Conservation (phyloP, 92 coral and sea anemone genomes). For the Pocillopora grandis region DNA sequence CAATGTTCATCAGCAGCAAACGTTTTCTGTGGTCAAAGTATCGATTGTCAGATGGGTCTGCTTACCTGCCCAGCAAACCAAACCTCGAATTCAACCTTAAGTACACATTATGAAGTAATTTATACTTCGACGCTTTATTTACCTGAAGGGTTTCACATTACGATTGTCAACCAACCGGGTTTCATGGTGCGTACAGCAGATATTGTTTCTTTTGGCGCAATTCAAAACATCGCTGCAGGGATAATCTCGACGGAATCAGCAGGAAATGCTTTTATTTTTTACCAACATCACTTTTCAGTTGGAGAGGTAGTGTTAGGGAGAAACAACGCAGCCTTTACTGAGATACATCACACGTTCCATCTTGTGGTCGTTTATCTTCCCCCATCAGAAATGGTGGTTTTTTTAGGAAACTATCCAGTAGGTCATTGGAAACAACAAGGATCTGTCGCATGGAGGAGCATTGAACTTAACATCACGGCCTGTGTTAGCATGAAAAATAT, state of each 20-base stretch:
- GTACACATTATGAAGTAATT: conserved; percentile 52
- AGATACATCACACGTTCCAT: conserved; percentile 7
- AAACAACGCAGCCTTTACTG: conserved; percentile 7
- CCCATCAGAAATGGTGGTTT: conserved; percentile 13
- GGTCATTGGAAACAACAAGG: conserved; percentile 38
- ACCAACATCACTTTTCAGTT: background rate
- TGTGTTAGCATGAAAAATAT: conserved; percentile 45
- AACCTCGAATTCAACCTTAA: conserved; percentile 23
- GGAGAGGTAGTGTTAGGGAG: conserved; percentile 29
- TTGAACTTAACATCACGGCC: conserved; percentile 15
- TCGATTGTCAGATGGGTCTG: conserved; percentile 37
- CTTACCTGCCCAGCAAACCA: conserved; percentile 46
- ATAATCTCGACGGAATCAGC: conserved; percentile 5
- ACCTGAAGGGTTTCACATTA: conserved; percentile 36
- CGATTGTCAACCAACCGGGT: background rate
- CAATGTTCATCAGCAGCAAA: conserved; percentile 24
- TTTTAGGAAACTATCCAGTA: conserved; percentile 43
- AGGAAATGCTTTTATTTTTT: conserved; percentile 17
- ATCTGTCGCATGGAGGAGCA: conserved; percentile 10
- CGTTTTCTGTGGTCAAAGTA: conserved; percentile 26
- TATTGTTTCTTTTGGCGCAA: conserved; percentile 51
- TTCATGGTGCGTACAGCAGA: conserved; percentile 56
- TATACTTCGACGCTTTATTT: conserved; percentile 28
- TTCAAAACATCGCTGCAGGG: conserved; percentile 43
- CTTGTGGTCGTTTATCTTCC: conserved; percentile 4